Base-by-base conservation (phyloP, 2,888 invertebrate species). In the Diachrysia chrysitis region DNA sequence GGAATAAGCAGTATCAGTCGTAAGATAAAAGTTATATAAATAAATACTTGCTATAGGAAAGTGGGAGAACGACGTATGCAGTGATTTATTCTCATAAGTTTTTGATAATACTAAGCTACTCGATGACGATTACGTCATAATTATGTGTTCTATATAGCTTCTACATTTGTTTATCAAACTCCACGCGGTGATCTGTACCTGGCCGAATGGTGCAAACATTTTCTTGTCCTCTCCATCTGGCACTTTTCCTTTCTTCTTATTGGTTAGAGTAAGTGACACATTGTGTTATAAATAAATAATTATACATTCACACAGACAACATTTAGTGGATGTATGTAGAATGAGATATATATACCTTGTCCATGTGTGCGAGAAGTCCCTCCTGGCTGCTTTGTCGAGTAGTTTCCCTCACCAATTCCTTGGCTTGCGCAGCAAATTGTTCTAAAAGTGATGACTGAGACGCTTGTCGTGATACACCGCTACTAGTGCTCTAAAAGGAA, bases 301-400 rank as follows among this genome's bases (percentile, higher is more conserved):
- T 60, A 67, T 71, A 79, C 23, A 59, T 25, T n/a, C n/a, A 64
- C 53, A 69, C 66, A 79, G 56, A 63, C 65, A 60, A 68, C 61
- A 21, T 19, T 25, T 23, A 32, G 4, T 55, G 6, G 9, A 25
- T 4, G 6, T 1, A 1, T 25, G 12, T 1, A 48, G 48, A 12
- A 0, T 37, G 66, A 48, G 12, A 1, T 1, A 23, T 55, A 60
- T 54, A 73, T 93, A 98, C 98, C 97, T 98, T 98, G 86, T 98
- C 98, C 96, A 98, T 98, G 74, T 98, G 98, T 1, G 98, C 98
- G 10, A 98, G 93, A 6, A 98, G 87, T 29, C 98, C 98, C 89
- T 98, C 98, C 89, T 98, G 98, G 84, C 98, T 98, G 89, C 98
- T 97, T 89, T 98, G 98, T 1, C 98, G 95, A 0, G 98, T 98